A percentile compares a stretch with the other conserved stretches of the same genome.
Conservation (phyloP, 2,888 invertebrate species). For the Hymenopus coronatus region DNA sequence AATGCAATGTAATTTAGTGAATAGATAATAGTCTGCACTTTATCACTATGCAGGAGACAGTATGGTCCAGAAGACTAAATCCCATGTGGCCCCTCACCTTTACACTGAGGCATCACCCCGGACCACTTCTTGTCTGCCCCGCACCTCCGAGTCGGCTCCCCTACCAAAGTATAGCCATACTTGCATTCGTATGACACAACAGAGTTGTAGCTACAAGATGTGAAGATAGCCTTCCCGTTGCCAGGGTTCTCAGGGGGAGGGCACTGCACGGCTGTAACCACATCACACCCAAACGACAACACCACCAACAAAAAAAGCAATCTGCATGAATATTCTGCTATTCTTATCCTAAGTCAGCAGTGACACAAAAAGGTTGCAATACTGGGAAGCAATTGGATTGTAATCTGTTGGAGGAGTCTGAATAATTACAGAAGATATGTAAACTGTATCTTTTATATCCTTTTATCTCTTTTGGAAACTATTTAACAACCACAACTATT, state of each 20-base stretch:
- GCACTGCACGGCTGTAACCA: conserved; percentile 90
- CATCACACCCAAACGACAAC: conserved; percentile 31
- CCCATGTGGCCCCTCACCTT: conserved; percentile 60
- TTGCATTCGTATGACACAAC: conserved; percentile 95
- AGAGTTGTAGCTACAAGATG: conserved; percentile 91
- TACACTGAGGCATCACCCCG: conserved; percentile 85
- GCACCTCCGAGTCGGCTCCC: conserved; percentile 86
- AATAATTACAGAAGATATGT: background rate
- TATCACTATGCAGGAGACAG: background rate
- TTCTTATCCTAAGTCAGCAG: background rate
- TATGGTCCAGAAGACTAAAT: background rate
- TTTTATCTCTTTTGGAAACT: too few relatives aligned
- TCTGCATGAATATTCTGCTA: background rate
- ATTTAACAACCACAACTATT: too few relatives aligned
- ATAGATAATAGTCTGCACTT: background rate
- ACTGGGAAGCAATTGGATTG: background rate
- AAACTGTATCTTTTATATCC: too few relatives aligned
- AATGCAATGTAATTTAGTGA: background rate
- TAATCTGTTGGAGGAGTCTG: background rate
- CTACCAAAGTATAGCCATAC: conserved; percentile 87
- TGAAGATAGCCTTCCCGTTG: conserved; percentile 90
- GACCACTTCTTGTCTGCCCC: conserved; percentile 95
- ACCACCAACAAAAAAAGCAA: conserved; percentile 22
- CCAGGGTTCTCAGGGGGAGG: conserved; percentile 86
- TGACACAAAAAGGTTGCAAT: background rate